Conservation (phyloP, 1,140 invertebrate genomes). For the Drosophila tsacasi region DNA sequence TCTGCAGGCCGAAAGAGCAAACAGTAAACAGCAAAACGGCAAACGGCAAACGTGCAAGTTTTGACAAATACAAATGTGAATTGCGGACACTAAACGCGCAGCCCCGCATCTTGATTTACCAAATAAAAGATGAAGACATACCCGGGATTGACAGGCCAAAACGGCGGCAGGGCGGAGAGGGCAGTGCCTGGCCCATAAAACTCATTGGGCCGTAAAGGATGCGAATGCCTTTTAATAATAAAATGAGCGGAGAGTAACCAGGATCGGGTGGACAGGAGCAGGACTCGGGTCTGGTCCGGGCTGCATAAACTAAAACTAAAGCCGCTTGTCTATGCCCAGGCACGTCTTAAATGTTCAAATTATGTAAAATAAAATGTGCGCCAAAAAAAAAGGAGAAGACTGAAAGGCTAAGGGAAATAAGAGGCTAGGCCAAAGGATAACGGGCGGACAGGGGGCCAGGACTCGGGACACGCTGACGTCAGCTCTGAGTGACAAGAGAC, state of each 20-base stretch:
- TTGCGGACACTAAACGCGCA: slow-evolving; percentile 41
- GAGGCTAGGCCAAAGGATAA: slow-evolving; percentile 25
- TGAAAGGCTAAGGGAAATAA: neutral
- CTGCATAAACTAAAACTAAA: slow-evolving; percentile 83
- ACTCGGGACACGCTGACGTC: slow-evolving; percentile 63
- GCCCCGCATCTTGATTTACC: slow-evolving; percentile 20
- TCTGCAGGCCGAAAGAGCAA: slow-evolving; percentile 40
- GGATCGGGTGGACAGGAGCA: slow-evolving; percentile 22
- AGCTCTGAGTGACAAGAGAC: slow-evolving; percentile 72
- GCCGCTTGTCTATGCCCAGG: slow-evolving; percentile 76
- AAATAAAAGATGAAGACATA: slow-evolving; percentile 60
- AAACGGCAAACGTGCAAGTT: slow-evolving; percentile 77
- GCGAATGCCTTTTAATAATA: slow-evolving; percentile 78
- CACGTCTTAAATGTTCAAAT: slow-evolving; percentile 84
- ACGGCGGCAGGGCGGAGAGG: neutral
- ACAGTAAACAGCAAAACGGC: slow-evolving; percentile 55
- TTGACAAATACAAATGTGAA: slow-evolving; percentile 72
- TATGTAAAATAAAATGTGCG: slow-evolving; percentile 83
- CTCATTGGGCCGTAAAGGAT: slow-evolving; percentile 80
- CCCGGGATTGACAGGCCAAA: slow-evolving; percentile 40
- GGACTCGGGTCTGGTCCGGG: slow-evolving; percentile 2
- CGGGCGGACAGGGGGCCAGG: neutral
- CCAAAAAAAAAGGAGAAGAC: slow-evolving; percentile 29
- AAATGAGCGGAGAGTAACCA: slow-evolving; percentile 27
- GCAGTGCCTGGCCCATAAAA: slow-evolving; percentile 59